A percentile compares a stretch with the other conserved stretches of the same genome.
Conservation (phyloP, 2,797 vertebrate species). For the Sebastes alutus region DNA sequence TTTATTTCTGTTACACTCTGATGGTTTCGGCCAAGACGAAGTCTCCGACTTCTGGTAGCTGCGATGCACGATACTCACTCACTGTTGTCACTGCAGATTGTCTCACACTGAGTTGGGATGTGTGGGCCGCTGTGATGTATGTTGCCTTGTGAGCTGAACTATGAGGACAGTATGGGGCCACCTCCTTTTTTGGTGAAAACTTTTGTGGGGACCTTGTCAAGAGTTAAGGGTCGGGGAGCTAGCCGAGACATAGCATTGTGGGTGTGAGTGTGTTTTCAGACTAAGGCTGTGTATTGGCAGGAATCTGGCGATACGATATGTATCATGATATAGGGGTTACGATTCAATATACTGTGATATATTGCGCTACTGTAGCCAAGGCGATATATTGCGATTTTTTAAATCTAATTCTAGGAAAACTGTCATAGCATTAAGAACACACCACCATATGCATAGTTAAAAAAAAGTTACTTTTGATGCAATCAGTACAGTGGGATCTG, state of each 20-base stretch:
- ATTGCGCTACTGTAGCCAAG: background rate
- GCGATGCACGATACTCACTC: slow-evolving; percentile 49
- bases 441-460: too few relatives aligned
- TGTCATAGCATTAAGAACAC: too few relatives aligned
- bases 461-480: too few relatives aligned
- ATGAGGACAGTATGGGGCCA: slow-evolving; percentile 61
- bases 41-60: slow-evolving; percentile 19
- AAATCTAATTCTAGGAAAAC: too few relatives aligned
- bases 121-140: slow-evolving; percentile 24
- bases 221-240: slow-evolving; percentile 35
- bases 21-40: slow-evolving; percentile 30
- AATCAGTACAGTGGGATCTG: background rate
- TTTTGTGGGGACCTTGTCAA: slow-evolving; percentile 32
- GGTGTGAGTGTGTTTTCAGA: background rate
- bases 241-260: background rate
- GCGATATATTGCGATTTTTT: background rate
- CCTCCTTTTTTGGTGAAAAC: slow-evolving; percentile 39
- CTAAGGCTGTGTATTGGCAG: background rate
- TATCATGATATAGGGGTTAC: background rate
- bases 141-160: slow-evolving; percentile 55
- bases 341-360: background rate
- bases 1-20: slow-evolving; percentile 33
- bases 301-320: background rate
- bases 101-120: slow-evolving; percentile 43
- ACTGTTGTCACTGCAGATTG: slow-evolving; percentile 56